A percentile compares a stretch with the other conserved stretches of the same genome.
Evolutionary conservation across 2,113 vertebrate species (phyloP).

Genomic region (Rhombomys opimus): DNA sequence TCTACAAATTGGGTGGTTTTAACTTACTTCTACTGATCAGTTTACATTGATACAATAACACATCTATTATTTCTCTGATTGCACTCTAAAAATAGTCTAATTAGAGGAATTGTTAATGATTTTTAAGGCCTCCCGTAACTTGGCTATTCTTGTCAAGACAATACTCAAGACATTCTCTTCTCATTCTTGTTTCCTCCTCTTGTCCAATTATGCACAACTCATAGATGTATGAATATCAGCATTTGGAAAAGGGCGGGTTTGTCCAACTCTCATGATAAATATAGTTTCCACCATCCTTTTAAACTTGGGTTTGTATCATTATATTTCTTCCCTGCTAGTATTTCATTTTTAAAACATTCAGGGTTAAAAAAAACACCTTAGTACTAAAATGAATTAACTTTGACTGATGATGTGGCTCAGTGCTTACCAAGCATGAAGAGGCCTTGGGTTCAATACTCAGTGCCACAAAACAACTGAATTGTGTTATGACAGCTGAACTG

Average conservation of each 20-base stretch:
- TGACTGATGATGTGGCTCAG: not conserved
- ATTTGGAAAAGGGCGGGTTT: not conserved
- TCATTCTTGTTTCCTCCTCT: not conserved
- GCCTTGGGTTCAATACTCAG: not conserved
- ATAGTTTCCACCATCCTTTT: not conserved
- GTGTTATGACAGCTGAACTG: not conserved
- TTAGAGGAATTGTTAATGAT: slow-evolving; percentile 2
- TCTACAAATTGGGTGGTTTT: not conserved
- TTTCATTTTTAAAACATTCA: slow-evolving; percentile 16
- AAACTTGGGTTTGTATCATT: not conserved
- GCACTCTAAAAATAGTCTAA: slow-evolving; percentile 14
- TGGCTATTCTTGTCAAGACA: not conserved
- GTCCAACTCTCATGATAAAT: not conserved
- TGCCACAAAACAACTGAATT: not conserved
- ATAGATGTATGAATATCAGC: not conserved
- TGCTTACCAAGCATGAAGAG: not conserved
- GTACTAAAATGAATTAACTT: not conserved
- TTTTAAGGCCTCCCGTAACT: not conserved
- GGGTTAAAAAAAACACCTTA: not conserved
- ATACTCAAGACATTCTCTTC: not conserved
- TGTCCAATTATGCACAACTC: not conserved
- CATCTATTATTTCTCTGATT: not conserved
- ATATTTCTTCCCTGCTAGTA: not conserved
- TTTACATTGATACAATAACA: not conserved
- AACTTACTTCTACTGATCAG: not conserved